These are phyloP conservation scores for Bubo bubo DNA, from an alignment of 2,113 vertebrate species.

Conservation along the genomic window DNA sequence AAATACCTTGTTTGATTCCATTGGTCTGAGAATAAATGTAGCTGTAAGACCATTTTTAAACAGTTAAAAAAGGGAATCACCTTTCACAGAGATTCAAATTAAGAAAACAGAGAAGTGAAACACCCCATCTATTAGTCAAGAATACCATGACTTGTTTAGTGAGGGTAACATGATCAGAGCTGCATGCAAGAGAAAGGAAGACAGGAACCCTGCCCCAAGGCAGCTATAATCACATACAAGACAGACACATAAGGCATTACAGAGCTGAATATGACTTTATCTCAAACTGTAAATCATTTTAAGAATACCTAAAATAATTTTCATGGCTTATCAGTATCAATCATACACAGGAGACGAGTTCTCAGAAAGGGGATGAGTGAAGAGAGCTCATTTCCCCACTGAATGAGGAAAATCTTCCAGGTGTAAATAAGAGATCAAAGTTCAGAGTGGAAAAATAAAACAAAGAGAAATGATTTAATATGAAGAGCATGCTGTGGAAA, in stretches of 20 bases:
- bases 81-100: not conserved
- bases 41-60: not conserved
- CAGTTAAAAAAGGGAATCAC: not conserved
- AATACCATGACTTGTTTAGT: not conserved
- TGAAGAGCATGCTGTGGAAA: not conserved
- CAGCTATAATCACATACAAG: not conserved
- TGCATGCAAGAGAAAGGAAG: not conserved
- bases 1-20: not conserved
- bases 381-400: not conserved
- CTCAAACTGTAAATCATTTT: constrained; percentile 16
- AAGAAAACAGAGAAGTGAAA: not conserved
- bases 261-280: constrained; percentile 4
- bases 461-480: not conserved
- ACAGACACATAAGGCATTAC: not conserved
- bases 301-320: constrained; percentile 22
- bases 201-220: not conserved
- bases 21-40: not conserved
- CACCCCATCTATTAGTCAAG: not conserved
- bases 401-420: not conserved
- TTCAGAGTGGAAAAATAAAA: not conserved
- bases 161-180: not conserved
- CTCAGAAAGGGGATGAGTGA: not conserved
- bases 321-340: not conserved
- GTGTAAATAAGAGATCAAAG: constrained; percentile 8
- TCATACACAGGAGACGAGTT: not conserved